A percentile compares a stretch with the other conserved stretches of the same genome.
Conservation (phyloP, 2,888 invertebrate species). For the Abrostola tripartita region DNA sequence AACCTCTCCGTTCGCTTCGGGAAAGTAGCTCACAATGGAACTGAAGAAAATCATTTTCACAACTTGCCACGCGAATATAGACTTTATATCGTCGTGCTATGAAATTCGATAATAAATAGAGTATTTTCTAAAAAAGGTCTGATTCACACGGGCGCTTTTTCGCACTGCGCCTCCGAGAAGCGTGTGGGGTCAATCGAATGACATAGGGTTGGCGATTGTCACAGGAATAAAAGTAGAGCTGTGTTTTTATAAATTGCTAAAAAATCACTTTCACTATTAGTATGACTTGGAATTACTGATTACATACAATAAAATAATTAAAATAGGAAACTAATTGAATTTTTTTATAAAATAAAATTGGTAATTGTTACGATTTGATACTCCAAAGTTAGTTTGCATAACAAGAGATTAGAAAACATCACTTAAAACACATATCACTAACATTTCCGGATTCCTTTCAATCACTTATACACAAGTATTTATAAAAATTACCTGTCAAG, state of each 20-base stretch:
- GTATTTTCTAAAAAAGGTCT: conserved; percentile 57
- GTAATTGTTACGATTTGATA: no score
- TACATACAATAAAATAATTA: no score
- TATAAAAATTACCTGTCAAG: conserved; percentile 10
- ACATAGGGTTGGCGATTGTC: conserved; percentile 57
- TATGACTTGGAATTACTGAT: no score
- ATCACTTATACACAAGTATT: conserved; percentile 26
- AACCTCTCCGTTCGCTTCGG: conserved; percentile 67
- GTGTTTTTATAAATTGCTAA: background rate
- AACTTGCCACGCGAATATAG: conserved; percentile 45
- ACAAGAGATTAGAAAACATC: conserved; percentile 12
- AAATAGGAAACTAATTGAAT: no score
- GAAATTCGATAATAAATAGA: conserved; percentile 26
- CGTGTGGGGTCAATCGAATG: conserved; percentile 47
- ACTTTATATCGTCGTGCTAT: conserved; percentile 42
- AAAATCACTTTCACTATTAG: background rate
- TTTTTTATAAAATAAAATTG: no score
- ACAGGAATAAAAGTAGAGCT: background rate
- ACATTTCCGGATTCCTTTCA: conserved; percentile 21
- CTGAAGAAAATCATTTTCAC: conserved; percentile 77
- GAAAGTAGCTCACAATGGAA: conserved; percentile 76
- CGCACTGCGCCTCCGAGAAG: conserved; percentile 57
- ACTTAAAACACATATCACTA: conserved; percentile 10
- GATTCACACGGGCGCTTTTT: conserved; percentile 62
- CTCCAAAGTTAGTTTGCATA: conserved; percentile 28